Conservation (phyloP, 1,140 invertebrate genomes). For the Pemphigus obesinymphae region DNA sequence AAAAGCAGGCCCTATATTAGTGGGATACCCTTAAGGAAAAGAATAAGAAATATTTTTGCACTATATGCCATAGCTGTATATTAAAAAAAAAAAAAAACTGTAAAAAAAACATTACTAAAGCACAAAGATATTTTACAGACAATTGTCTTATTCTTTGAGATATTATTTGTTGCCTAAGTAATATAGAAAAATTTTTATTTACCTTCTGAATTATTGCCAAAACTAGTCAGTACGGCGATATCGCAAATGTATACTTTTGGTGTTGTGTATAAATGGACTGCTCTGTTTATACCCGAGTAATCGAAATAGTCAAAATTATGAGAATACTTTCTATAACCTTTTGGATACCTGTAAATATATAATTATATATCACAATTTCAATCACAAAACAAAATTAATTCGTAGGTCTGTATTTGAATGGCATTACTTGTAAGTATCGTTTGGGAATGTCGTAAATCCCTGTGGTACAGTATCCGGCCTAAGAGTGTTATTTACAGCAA, state of each 20-base stretch:
- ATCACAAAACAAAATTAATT: background rate
- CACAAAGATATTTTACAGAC: too few relatives aligned
- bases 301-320: conserved; percentile 97
- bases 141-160: too few relatives aligned
- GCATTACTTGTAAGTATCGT: conserved; percentile 46
- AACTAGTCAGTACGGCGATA: conserved; percentile 69
- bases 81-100: too few relatives aligned
- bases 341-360: conserved; percentile 49
- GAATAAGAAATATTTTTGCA: too few relatives aligned
- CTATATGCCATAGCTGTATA: too few relatives aligned
- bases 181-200: too few relatives aligned
- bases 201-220: conserved; percentile 49
- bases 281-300: conserved; percentile 94
- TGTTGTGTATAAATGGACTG: conserved; percentile 82
- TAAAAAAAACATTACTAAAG: too few relatives aligned
- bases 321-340: conserved; percentile 64
- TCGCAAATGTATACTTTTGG: conserved; percentile 78
- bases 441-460: conserved; percentile 59
- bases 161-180: too few relatives aligned
- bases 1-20: too few relatives aligned
- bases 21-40: too few relatives aligned
- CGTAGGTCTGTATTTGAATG: background rate
- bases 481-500: conserved; percentile 91
- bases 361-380: background rate
- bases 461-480: conserved; percentile 76